Evolutionary conservation across 2,797 vertebrate genomes (phyloP).

Genomic region (Cyclura pinguis): DNA sequence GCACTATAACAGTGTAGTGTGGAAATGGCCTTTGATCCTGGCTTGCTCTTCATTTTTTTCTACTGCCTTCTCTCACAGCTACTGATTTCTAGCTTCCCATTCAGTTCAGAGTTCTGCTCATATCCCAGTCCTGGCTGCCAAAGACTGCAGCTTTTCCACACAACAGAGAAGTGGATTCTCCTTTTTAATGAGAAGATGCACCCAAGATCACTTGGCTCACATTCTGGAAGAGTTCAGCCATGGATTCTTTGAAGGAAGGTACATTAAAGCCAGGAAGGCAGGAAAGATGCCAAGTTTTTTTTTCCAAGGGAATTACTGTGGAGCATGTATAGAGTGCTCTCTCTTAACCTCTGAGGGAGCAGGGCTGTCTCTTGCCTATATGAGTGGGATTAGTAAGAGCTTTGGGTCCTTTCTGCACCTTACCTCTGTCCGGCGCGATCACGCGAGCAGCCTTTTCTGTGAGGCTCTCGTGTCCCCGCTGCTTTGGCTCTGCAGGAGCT

Average conservation of each 20-base stretch:
- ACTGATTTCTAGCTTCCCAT: neutral
- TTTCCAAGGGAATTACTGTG: too few species aligned
- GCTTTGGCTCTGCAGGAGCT: too few species aligned
- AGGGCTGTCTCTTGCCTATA: too few species aligned
- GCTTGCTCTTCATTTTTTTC: neutral
- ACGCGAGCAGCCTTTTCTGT: too few species aligned
- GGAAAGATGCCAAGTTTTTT: too few species aligned
- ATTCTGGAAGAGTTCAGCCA: neutral
- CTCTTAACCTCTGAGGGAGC: too few species aligned
- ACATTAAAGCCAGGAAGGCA: neutral
- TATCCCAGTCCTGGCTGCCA: neutral
- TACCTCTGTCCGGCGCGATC: too few species aligned
- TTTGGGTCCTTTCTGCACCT: too few species aligned
- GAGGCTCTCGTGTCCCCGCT: too few species aligned
- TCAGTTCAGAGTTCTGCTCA: neutral
- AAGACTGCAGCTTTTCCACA: neutral
- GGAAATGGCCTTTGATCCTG: neutral
- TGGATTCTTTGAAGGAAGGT: neutral
- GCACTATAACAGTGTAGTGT: too few species aligned
- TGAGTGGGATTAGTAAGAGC: too few species aligned
- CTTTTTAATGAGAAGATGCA: neutral
- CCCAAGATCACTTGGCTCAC: neutral
- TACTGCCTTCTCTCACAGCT: neutral
- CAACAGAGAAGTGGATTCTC: neutral
- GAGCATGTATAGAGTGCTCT: too few species aligned